Conservation (phyloP, 2,113 vertebrate species). For the Delphinapterus leucas region DNA sequence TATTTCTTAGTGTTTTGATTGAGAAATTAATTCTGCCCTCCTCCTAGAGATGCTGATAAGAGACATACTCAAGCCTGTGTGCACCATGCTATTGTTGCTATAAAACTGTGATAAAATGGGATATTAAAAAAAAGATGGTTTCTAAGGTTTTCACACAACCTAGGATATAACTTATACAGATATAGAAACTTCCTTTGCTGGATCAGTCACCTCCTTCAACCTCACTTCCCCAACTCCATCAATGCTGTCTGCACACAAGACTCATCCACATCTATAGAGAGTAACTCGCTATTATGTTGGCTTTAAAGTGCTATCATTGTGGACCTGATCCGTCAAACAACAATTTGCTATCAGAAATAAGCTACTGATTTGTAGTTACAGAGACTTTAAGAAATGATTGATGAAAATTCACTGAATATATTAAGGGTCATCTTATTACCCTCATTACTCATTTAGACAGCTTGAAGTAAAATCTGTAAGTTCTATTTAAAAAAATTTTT, state of each 20-base stretch:
- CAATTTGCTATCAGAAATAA: constrained; percentile 35
- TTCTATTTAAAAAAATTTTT: neutral
- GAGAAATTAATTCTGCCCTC: neutral
- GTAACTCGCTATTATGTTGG: neutral
- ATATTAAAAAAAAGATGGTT: neutral
- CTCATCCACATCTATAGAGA: neutral
- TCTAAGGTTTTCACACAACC: neutral
- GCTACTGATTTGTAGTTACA: constrained; percentile 33
- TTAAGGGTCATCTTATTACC: constrained; percentile 41
- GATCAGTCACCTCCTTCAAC: neutral
- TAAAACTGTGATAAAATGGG: neutral
- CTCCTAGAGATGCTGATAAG: neutral
- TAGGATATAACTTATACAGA: neutral
- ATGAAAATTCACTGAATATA: constrained; percentile 44
- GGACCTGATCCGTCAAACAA: neutral
- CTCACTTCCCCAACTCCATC: neutral
- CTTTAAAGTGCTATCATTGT: neutral
- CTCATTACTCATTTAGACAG: constrained; percentile 48
- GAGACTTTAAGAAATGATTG: constrained; percentile 18
- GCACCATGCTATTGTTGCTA: neutral
- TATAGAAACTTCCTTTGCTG: neutral
- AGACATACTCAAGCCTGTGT: neutral
- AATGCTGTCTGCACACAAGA: neutral
- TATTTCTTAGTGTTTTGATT: neutral
- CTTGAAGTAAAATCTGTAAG: constrained; percentile 49